Evolutionary conservation across 2,797 vertebrate species (phyloP).

Genomic region (Sebastes vulpes): DNA sequence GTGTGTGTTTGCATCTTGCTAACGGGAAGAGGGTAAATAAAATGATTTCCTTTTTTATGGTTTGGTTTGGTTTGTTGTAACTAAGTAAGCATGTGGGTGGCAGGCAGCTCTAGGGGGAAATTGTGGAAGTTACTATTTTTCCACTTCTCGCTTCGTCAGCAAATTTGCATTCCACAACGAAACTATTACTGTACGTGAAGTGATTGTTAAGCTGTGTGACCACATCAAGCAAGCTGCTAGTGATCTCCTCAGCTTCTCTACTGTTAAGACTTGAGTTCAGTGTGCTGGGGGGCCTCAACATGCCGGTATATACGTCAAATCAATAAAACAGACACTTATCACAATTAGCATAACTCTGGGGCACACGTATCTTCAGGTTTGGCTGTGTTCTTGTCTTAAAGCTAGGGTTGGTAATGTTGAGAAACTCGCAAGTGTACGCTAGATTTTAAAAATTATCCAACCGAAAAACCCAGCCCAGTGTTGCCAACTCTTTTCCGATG

Average conservation of each 20-base stretch:
- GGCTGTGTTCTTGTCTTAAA: neutral
- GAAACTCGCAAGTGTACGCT: neutral
- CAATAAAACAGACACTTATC: neutral
- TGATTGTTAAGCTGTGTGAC: neutral
- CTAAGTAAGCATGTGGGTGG: constrained; percentile 38
- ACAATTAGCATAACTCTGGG: neutral
- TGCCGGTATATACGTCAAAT: neutral
- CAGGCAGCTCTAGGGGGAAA: constrained; percentile 57
- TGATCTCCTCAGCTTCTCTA: neutral
- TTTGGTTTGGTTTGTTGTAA: constrained; percentile 27
- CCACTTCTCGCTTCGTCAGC: constrained; percentile 33
- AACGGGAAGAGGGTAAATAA: constrained; percentile 45
- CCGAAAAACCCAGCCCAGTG: too few species aligned
- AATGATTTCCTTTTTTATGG: constrained; percentile 48
- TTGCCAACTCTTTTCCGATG: too few species aligned
- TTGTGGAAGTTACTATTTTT: constrained; percentile 61
- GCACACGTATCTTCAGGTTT: neutral
- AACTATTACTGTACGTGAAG: neutral
- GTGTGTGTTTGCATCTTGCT: constrained; percentile 47
- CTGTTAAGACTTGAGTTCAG: neutral
- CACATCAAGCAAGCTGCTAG: neutral
- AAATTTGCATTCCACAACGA: constrained; percentile 36
- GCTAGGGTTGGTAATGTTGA: too few species aligned
- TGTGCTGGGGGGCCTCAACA: neutral
- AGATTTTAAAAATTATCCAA: too few species aligned